Evolutionary conservation across 2,797 vertebrate species (phyloP), one percentile per base, ranked within the genome.

Genomic region (Acanthurus leucopareius): DNA sequence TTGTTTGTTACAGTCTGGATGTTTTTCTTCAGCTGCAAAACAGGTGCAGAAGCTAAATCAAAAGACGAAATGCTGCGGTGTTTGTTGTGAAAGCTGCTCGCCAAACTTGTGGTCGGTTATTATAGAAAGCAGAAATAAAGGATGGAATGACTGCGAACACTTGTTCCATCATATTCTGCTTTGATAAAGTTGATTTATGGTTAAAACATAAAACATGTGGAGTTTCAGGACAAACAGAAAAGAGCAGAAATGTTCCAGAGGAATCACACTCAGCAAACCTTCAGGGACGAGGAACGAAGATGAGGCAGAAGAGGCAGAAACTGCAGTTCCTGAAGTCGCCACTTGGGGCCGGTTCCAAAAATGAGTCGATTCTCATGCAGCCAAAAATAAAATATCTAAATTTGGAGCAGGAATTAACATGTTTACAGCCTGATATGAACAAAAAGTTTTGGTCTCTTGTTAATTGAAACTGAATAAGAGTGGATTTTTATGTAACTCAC

Each of bases 21-120:
- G 22, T 7, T 56, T 49, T 45, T 16, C 49, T 45, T 16, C 49
- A 48, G 10, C 51, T 52, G 28, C 1, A 42, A 54, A 66, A 56
- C 85, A 86, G 79, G 77, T 69, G 83, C 67, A 52, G 48, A 49
- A 5, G 15, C 4, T 54, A 25, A 25, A 25, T 25, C 25, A 25
- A 3, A 25, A 25, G 25, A 2, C 25, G 25, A 3, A 25, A 25
- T 73, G n/a, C 3, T 58, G 22, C 14, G n/a, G 35, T 1, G 13
- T 15, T 42, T 9, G 4, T 28, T 51, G 15, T 10, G 20, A 17
- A 61, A 17, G 44, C 9, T 28, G 70, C 25, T 53, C 35, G 20
- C 48, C 8, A 51, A 0, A 7, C 11, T 10, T 57, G 25, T 32
- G 40, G 49, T 11, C 38, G 25, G 48, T 5, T 14, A 38, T 19